phyloP scores from a whole-genome alignment of 2,797 vertebrate species.

The Zalophus californianus region DNA sequence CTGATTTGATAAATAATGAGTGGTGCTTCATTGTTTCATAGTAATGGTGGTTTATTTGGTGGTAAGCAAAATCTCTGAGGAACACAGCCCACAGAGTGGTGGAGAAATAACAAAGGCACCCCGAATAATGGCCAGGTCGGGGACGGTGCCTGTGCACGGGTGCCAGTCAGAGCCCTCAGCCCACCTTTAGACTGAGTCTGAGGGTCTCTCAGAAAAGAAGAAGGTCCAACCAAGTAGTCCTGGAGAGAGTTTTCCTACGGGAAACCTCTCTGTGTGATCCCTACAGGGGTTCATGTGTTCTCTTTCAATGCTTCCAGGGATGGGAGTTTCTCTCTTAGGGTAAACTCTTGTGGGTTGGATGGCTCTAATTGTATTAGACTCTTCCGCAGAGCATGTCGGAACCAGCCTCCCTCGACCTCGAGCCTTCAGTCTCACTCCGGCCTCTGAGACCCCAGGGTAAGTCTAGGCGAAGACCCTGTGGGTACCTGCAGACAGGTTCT shows the following conservation, averaged over 20 bases:
- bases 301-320: not conserved
- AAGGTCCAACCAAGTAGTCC: not conserved
- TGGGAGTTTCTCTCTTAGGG: not conserved
- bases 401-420: not conserved
- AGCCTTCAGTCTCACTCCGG: not conserved
- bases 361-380: not conserved
- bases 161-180: not conserved
- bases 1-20: not conserved
- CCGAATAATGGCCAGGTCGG: not conserved
- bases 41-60: not conserved
- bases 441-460: not conserved
- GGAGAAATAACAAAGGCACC: not conserved
- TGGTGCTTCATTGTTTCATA: not conserved
- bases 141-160: rapidly evolving
- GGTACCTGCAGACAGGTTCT: not conserved
- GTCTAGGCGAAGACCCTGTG: not conserved
- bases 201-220: not conserved
- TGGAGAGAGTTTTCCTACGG: not conserved
- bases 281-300: not conserved
- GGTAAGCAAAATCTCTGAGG: not conserved
- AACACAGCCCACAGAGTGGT: not conserved
- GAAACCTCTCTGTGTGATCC: not conserved
- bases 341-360: not conserved
- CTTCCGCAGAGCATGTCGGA: not conserved
- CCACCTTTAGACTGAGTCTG: not conserved